Base-by-base conservation (phyloP, 2,797 vertebrate species). In the Saxicola maurus region DNA sequence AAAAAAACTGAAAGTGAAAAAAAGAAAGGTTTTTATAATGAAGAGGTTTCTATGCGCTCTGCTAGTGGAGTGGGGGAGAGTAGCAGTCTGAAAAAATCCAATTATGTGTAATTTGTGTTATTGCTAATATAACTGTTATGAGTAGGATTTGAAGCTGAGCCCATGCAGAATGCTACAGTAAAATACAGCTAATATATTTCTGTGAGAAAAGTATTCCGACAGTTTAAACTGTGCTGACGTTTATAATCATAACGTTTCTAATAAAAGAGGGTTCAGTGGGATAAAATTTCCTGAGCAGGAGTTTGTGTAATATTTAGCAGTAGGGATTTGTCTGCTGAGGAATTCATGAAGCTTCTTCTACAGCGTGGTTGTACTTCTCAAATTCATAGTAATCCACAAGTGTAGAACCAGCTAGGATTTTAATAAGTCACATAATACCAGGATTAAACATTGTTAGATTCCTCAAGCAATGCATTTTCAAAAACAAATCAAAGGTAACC, bases 201-300 rank as follows among this genome's bases (percentile, higher is more conserved):
- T 75, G 82, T 61, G 90, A 96, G 75, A 76, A 67, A 82, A 94
- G 75, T 94, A 88, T 93, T 95, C 94, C 62, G 87, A 66, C 91
- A 94, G 60, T 95, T 96, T 91, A 84, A 94, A 92, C 81, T 96
- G 83, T 84, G 90, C 95, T 95, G 93, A 91, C 75, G 60, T 92
- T 93, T 91, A 94, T 96, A 93, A 95, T 93, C 82, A 92, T 93
- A 93, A 96, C 92, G 67, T 94, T 97, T 97, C 95, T 96, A 96
- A 95, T 96, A 96, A 95, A 94, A 80, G 46, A 93, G 82, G 87
- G 90, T 93, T 96, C 92, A 91, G 62, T 61, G 76, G 92, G 89
- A 90, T 95, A 91, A 96, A 91, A 96, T 93, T 92, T 97, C 91
- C 93, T 93, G 93, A 97, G 92, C 90, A 82, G 56, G 64, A 93